A percentile compares a stretch with the other conserved stretches of the same genome.
These are phyloP conservation scores for Chlorodrepanis virens DNA, from an alignment of 2,113 vertebrate species.

Conservation along the genomic window DNA sequence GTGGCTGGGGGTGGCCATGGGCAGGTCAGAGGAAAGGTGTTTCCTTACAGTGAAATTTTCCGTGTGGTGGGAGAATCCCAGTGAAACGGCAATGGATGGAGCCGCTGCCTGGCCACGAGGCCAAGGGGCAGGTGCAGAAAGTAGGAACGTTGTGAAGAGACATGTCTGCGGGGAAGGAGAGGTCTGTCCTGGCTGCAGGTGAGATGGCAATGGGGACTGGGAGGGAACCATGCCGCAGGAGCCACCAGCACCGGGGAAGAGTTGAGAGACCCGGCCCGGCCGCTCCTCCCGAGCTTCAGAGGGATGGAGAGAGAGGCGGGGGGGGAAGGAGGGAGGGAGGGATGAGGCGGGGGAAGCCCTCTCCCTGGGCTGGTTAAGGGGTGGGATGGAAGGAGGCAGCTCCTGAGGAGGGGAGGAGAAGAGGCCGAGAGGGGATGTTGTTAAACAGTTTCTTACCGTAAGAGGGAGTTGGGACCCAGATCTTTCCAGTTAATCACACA, in stretches of 20 bases:
- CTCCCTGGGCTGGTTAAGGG: background rate
- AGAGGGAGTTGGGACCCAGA: constrained; percentile 81
- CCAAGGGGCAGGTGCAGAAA: background rate
- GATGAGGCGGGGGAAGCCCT: background rate
- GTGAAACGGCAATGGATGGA: background rate
- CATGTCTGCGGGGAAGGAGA: background rate
- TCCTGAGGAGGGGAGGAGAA: constrained; percentile 23
- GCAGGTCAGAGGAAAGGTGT: background rate
- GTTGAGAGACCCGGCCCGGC: accelerated
- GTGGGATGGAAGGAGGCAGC: constrained; percentile 30
- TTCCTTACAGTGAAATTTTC: background rate
- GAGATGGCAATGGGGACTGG: background rate
- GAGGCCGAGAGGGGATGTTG: constrained; percentile 63
- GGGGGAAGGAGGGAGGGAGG: background rate
- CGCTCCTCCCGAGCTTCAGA: background rate
- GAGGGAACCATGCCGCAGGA: no score
- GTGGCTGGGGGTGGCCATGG: background rate
- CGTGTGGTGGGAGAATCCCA: background rate
- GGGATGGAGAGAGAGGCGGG: background rate
- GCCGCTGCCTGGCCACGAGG: background rate
- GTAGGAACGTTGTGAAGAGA: background rate
- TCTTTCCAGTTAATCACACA: constrained; percentile 80
- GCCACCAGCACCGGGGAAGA: background rate
- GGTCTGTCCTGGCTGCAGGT: background rate
- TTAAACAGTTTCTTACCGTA: constrained; percentile 81